phyloP scores from a whole-genome alignment of 2,797 vertebrate genomes.

The Trachops cirrhosus region DNA sequence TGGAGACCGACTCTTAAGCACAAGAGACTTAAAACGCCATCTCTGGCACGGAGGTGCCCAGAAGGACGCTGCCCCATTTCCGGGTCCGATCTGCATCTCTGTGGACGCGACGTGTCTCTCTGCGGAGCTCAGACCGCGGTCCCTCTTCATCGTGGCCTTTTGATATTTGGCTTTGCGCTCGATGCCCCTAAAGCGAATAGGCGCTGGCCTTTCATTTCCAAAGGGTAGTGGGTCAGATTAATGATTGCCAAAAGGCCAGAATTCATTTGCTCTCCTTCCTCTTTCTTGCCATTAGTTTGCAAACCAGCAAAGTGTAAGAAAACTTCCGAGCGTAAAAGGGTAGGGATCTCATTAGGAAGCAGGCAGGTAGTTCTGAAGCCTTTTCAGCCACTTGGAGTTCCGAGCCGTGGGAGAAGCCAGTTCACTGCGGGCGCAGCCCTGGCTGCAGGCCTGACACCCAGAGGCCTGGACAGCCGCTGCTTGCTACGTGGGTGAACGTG shows the following conservation, averaged over 20 bases:
- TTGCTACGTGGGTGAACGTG: rapidly evolving
- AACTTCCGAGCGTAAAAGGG: not conserved
- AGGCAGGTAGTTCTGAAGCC: not conserved
- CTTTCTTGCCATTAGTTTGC: slow-evolving; percentile 50
- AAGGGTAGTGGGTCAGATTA: slow-evolving; percentile 53
- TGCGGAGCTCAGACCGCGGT: not conserved
- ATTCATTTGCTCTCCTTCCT: slow-evolving; percentile 39
- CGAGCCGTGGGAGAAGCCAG: not conserved
- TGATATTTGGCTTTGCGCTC: slow-evolving; percentile 44
- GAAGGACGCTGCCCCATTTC: rapidly evolving
- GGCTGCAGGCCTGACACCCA: rapidly evolving
- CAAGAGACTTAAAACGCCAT: not conserved
- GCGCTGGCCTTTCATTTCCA: slow-evolving; percentile 61
- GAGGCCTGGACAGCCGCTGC: not conserved
- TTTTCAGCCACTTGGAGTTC: not conserved
- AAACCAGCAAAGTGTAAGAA: slow-evolving; percentile 12
- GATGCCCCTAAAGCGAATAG: slow-evolving; percentile 11
- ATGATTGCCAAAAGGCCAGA: slow-evolving; percentile 58
- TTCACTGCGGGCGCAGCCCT: rapidly evolving
- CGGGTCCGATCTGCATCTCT: not conserved
- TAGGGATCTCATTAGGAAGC: not conserved
- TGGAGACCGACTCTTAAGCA: no score
- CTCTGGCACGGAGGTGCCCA: no score
- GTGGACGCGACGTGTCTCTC: rapidly evolving
- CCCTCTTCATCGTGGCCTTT: not conserved